A percentile compares a stretch with the other conserved stretches of the same genome.
Conservation (phyloP, 2,888 invertebrate genomes). For the Frankliniella fusca region DNA sequence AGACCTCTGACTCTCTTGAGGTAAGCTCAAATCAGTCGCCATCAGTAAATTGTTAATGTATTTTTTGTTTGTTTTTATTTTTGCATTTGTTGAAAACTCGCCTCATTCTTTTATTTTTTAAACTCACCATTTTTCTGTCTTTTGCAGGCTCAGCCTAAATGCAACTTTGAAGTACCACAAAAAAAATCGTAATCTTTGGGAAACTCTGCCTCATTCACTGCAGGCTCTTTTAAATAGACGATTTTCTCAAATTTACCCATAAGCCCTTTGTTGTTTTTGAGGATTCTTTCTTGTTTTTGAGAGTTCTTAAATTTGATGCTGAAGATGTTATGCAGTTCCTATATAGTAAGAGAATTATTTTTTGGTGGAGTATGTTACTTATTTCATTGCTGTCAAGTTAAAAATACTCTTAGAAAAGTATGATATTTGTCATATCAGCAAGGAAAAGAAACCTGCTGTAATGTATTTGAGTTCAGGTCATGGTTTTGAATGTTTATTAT, state of each 20-base stretch:
- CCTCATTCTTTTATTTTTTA: too few relatives aligned
- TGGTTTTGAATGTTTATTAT: background rate
- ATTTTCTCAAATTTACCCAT: constrained; percentile 9
- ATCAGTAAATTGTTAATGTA: background rate
- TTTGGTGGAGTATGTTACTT: too few relatives aligned
- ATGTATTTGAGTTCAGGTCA: background rate
- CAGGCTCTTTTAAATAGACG: background rate
- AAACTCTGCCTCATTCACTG: background rate
- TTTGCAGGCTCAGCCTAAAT: background rate
- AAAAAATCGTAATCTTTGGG: background rate
- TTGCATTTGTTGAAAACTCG: background rate
- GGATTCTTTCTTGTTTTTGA: background rate
- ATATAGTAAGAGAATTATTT: background rate
- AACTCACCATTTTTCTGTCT: background rate
- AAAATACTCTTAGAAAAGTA: too few relatives aligned
- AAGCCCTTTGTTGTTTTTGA: background rate
- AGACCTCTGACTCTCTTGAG: background rate
- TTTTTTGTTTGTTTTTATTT: background rate
- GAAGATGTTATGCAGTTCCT: background rate
- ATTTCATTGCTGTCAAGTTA: too few relatives aligned
- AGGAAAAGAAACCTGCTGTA: background rate
- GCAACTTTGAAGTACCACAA: background rate
- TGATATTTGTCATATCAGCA: too few relatives aligned
- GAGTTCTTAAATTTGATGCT: background rate
- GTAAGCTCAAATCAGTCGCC: background rate